A percentile compares a stretch with the other conserved stretches of the same genome.
Evolutionary conservation across 2,797 vertebrate species (phyloP).

Genomic region (Acanthis flammea): DNA sequence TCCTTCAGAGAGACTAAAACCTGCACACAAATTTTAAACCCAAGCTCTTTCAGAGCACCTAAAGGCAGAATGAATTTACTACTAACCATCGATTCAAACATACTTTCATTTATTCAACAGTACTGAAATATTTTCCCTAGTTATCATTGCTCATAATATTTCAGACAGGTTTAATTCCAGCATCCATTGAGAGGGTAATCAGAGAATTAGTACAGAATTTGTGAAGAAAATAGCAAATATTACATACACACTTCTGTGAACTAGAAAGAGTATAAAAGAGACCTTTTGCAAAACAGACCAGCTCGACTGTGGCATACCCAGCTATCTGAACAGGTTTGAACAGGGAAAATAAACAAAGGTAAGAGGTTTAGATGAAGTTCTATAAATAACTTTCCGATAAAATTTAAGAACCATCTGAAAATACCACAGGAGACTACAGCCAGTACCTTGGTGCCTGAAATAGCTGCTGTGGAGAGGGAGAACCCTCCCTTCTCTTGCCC

Average conservation of each 20-base stretch:
- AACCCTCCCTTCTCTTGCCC: not conserved
- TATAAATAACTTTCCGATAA: not conserved
- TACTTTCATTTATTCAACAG: not conserved
- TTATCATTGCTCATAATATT: not conserved
- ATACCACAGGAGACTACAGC: not conserved
- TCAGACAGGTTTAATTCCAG: not conserved
- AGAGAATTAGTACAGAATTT: not conserved
- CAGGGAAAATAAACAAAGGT: not conserved
- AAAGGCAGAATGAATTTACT: not conserved
- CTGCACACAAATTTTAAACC: not conserved
- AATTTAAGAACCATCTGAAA: not conserved
- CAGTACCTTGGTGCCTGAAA: not conserved
- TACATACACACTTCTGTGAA: not conserved
- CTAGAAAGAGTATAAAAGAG: not conserved
- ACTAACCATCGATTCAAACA: not conserved
- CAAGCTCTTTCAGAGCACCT: not conserved
- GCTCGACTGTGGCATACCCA: not conserved
- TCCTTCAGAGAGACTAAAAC: not conserved
- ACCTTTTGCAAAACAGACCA: not conserved
- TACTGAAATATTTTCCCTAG: not conserved
- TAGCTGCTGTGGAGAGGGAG: not conserved
- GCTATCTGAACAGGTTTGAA: not conserved
- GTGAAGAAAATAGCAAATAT: not conserved
- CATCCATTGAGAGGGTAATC: not conserved
- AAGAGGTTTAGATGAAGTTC: not conserved